Conservation (phyloP, 2,888 invertebrate genomes). For the Andrena minutula region DNA sequence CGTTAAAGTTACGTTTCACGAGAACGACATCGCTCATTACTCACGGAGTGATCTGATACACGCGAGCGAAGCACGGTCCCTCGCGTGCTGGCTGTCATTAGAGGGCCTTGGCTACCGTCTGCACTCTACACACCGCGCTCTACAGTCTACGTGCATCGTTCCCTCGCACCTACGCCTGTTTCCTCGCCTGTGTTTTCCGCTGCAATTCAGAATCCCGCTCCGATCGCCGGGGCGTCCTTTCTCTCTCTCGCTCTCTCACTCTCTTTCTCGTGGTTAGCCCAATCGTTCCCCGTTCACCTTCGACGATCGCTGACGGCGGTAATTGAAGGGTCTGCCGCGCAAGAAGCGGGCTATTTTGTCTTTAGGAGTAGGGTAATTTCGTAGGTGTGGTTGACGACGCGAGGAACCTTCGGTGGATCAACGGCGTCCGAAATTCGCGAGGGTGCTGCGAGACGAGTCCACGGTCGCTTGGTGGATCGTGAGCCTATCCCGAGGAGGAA, state of each 20-base stretch:
- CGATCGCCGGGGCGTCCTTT: conserved; percentile 9
- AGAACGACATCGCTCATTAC: conserved; percentile 22
- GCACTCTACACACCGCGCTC: too few species aligned
- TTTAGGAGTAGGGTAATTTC: conserved; percentile 23
- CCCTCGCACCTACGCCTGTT: conserved; percentile 48
- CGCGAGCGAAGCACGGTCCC: conserved; percentile 51
- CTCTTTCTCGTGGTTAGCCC: conserved; percentile 8
- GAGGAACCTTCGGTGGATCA: neutral
- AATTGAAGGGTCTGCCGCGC: conserved; percentile 41
- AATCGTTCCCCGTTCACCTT: conserved; percentile 17
- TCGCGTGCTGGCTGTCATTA: conserved; percentile 74
- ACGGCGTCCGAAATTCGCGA: neutral
- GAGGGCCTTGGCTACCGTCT: conserved; percentile 37
- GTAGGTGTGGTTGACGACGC: conserved; percentile 17
- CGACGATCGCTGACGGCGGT: conserved; percentile 12
- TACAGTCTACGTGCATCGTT: conserved; percentile 24
- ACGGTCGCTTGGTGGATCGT: neutral
- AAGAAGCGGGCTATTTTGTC: conserved; percentile 22
- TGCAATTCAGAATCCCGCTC: conserved; percentile 49
- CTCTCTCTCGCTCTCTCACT: neutral
- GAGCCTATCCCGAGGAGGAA: conserved; percentile 3
- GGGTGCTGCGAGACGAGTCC: neutral
- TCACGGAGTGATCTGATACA: conserved; percentile 27
- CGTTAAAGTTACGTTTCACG: conserved; percentile 56
- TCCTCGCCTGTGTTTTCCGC: conserved; percentile 39